A percentile compares a stretch with the other conserved stretches of the same genome.
Evolutionary conservation across 2,888 invertebrate genomes (phyloP).

Genomic region (Machimus atricapillus): DNA sequence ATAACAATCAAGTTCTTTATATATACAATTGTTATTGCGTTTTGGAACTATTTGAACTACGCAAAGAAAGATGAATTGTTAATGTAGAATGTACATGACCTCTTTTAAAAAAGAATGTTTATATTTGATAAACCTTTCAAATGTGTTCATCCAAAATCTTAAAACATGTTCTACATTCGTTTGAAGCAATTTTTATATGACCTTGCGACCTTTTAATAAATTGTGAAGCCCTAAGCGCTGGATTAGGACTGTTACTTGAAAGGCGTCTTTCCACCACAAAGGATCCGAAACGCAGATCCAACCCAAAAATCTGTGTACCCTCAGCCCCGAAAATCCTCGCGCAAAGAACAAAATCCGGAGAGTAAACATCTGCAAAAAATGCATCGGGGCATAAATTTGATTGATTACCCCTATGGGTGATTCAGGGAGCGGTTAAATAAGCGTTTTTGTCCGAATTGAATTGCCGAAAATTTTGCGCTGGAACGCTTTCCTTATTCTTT

Average conservation of each 20-base stretch:
- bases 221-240: not conserved
- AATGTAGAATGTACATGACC: too few relatives aligned
- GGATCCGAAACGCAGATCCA: not conserved
- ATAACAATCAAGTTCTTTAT: too few relatives aligned
- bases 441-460: not conserved
- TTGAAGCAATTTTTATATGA: not conserved
- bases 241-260: not conserved
- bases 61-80: too few relatives aligned
- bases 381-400: not conserved
- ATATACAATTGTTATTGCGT: too few relatives aligned
- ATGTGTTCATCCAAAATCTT: not conserved
- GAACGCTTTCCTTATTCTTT: not conserved
- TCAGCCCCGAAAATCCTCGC: not conserved
- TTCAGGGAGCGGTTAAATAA: not conserved
- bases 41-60: too few relatives aligned
- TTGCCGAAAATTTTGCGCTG: not conserved
- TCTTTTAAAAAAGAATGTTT: not conserved
- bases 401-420: not conserved
- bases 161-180: not conserved
- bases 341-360: not conserved
- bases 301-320: not conserved
- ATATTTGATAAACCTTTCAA: not conserved
- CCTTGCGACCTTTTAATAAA: not conserved
- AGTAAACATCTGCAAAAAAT: conserved; percentile 10
- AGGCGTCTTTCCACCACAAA: not conserved